phyloP scores from a whole-genome alignment of 2,888 invertebrate species.

The Chymomyza procnemis region DNA sequence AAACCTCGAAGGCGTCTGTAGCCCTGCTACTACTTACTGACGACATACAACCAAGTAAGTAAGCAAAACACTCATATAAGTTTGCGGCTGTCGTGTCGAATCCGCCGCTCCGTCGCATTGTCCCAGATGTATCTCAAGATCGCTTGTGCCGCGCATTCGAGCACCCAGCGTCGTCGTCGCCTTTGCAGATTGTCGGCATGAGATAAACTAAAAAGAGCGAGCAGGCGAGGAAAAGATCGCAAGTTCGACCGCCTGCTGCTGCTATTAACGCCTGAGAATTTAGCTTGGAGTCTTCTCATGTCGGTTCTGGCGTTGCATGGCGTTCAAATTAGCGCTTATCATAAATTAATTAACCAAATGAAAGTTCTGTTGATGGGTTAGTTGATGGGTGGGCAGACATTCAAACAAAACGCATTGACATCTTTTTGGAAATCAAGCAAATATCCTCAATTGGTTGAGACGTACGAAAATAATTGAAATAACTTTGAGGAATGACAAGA shows the following conservation, averaged over 20 bases:
- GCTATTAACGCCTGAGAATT: conserved; percentile 36
- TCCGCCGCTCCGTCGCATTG: background rate
- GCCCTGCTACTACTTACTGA: too few relatives aligned
- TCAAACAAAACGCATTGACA: background rate
- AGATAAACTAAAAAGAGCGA: conserved; percentile 32
- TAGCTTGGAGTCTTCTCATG: conserved; percentile 13
- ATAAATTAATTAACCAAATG: conserved; percentile 44
- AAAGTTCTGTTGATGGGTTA: conserved; percentile 23
- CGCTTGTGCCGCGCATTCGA: background rate
- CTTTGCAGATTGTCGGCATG: conserved; percentile 23
- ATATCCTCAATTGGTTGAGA: background rate
- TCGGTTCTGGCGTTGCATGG: conserved; percentile 1
- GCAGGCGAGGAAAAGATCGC: background rate
- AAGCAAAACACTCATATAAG: background rate
- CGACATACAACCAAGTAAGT: too few relatives aligned
- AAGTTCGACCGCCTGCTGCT: conserved; percentile 23
- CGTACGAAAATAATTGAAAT: background rate
- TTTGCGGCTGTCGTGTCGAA: background rate
- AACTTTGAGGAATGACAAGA: too few relatives aligned
- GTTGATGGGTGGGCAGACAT: background rate
- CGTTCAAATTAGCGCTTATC: conserved; percentile 34
- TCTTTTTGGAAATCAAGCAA: background rate
- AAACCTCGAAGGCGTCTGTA: too few relatives aligned
- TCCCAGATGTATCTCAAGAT: background rate
- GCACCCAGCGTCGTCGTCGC: conserved; percentile 17